Evolutionary conservation across 2,113 vertebrate genomes (phyloP).

Genomic region (Excalfactoria chinensis): DNA sequence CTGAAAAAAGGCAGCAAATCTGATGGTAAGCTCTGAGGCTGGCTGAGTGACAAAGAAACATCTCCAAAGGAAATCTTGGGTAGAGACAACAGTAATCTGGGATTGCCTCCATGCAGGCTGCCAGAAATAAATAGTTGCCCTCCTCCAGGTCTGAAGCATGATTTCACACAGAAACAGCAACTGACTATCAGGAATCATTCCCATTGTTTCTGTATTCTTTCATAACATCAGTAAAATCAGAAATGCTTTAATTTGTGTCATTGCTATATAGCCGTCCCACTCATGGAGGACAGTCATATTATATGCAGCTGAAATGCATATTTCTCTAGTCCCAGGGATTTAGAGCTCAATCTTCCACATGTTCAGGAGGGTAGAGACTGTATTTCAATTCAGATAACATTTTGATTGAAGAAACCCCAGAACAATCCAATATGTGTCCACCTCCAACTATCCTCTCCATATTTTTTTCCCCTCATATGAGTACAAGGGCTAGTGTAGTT

Average conservation of each 20-base stretch:
- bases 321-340: not conserved
- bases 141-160: not conserved
- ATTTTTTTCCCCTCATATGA: not conserved
- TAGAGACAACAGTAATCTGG: not conserved
- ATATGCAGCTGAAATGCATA: not conserved
- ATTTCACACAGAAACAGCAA: not conserved
- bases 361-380: not conserved
- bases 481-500: accelerated
- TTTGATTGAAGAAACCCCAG: not conserved
- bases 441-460: not conserved
- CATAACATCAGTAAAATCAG: not conserved
- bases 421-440: accelerated
- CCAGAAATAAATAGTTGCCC: not conserved
- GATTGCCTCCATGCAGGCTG: not conserved
- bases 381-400: not conserved
- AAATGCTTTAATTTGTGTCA: not conserved
- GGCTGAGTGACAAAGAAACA: accelerated
- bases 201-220: not conserved
- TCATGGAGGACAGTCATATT: accelerated
- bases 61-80: not conserved
- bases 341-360: not conserved
- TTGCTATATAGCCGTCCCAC: not conserved
- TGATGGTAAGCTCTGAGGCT: accelerated
- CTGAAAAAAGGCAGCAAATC: not conserved
- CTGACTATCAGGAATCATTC: accelerated